phyloP scores from a whole-genome alignment of 1,140 invertebrate species.

The Pogonomyrmex barbatus region DNA sequence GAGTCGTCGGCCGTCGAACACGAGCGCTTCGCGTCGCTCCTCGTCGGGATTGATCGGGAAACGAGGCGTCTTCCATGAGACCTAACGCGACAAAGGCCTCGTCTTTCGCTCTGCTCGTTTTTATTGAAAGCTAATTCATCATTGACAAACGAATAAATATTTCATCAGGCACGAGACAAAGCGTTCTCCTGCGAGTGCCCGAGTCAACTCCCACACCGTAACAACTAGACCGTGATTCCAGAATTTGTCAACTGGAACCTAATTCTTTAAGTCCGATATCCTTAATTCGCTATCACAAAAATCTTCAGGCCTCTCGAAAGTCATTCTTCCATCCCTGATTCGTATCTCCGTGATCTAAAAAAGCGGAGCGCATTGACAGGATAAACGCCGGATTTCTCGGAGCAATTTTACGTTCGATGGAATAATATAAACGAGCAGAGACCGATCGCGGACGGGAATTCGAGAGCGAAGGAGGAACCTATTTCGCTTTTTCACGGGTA shows the following conservation, averaged over 20 bases:
- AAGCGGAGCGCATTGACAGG: background rate
- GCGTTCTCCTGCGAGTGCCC: background rate
- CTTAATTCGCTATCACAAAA: background rate
- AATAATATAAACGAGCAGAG: conserved; percentile 23
- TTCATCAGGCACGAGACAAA: background rate
- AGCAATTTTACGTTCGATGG: conserved; percentile 25
- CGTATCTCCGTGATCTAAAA: background rate
- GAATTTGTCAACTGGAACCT: conserved; percentile 1
- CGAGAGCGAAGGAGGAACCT: conserved; percentile 28
- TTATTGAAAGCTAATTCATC: background rate
- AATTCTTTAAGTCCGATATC: background rate
- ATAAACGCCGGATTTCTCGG: background rate
- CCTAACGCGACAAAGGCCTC: background rate
- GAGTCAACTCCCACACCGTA: background rate
- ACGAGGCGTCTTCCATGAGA: background rate
- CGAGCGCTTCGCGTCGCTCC: background rate
- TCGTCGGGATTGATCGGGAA: background rate
- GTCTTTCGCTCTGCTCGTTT: background rate
- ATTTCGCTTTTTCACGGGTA: conserved; percentile 38
- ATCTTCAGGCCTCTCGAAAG: background rate
- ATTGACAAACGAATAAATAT: background rate
- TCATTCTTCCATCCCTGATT: background rate
- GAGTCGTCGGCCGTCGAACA: background rate
- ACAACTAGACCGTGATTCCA: background rate
- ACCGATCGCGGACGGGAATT: conserved; percentile 23